Evolutionary conservation across 2,888 invertebrate genomes (phyloP).

Genomic region (Lysandra coridon): DNA sequence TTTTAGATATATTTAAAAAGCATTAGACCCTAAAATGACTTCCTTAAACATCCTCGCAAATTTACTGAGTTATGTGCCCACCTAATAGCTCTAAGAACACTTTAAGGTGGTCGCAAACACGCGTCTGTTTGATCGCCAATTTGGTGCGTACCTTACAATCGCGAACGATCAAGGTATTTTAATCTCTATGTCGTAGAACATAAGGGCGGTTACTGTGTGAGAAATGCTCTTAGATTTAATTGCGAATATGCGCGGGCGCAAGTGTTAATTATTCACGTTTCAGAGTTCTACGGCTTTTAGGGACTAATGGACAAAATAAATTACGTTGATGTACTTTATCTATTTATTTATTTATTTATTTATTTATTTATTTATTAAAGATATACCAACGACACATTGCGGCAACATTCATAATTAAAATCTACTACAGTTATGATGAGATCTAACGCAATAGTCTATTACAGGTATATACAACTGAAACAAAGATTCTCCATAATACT

Average conservation of each 20-base stretch:
- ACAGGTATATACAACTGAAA: no score
- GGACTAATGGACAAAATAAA: background rate
- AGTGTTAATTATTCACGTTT: background rate
- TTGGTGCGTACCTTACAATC: slow-evolving; percentile 55
- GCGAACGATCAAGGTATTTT: background rate
- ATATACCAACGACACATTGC: no score
- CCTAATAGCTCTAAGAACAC: slow-evolving; percentile 58
- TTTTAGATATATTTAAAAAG: background rate
- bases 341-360: no score
- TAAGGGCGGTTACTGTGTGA: background rate
- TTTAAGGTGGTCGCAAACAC: slow-evolving; percentile 76
- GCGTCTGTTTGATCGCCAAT: slow-evolving; percentile 69
- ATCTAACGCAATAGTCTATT: no score
- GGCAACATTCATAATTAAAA: no score
- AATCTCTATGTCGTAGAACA: background rate
- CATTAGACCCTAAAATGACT: slow-evolving; percentile 44
- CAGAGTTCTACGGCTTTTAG: background rate
- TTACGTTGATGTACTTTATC: background rate
- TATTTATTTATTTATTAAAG: no score
- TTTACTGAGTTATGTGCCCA: slow-evolving; percentile 43
- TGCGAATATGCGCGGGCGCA: background rate
- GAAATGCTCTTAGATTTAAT: background rate
- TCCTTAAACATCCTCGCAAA: slow-evolving; percentile 50
- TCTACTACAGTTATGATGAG: no score
- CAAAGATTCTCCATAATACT: no score